Conservation (phyloP, 2,797 vertebrate species). For the Sebastes umbrosus region DNA sequence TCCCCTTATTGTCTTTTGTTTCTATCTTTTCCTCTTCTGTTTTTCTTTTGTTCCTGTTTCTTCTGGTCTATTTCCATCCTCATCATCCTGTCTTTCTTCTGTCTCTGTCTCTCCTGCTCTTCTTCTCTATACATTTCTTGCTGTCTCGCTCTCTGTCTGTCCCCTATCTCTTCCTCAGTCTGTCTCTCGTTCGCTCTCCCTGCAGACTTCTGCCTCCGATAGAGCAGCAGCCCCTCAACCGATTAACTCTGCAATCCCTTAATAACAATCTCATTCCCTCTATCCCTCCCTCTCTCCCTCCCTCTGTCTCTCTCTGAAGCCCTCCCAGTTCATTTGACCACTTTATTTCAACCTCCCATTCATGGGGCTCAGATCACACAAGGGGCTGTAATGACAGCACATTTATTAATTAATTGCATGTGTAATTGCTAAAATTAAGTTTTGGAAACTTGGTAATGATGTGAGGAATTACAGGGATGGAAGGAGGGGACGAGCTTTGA, state of each 20-base stretch:
- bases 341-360: constrained; percentile 78
- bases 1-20: constrained; percentile 58
- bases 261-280: constrained; percentile 78
- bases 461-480: constrained; percentile 83
- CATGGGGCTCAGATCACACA: constrained; percentile 81
- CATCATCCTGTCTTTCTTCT: constrained; percentile 26
- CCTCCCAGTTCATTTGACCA: constrained; percentile 79
- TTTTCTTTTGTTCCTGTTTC: constrained; percentile 54
- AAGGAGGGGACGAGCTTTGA: constrained; percentile 70
- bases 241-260: constrained; percentile 80
- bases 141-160: constrained; percentile 22
- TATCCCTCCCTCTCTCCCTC: constrained; percentile 60
- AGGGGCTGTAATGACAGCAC: constrained; percentile 86
- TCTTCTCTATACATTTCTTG: neutral
- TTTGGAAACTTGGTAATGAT: constrained; percentile 87
- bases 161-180: constrained; percentile 58
- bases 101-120: constrained; percentile 1
- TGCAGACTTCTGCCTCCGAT: constrained; percentile 69
- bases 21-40: constrained; percentile 31
- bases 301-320: constrained; percentile 66
- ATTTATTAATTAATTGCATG: constrained; percentile 90
- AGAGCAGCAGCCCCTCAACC: constrained; percentile 66
- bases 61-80: constrained; percentile 30
- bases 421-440: constrained; percentile 90
- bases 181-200: constrained; percentile 61